phyloP scores from a whole-genome alignment of 1,140 invertebrate genomes.

The Oryctes rhinoceros region DNA sequence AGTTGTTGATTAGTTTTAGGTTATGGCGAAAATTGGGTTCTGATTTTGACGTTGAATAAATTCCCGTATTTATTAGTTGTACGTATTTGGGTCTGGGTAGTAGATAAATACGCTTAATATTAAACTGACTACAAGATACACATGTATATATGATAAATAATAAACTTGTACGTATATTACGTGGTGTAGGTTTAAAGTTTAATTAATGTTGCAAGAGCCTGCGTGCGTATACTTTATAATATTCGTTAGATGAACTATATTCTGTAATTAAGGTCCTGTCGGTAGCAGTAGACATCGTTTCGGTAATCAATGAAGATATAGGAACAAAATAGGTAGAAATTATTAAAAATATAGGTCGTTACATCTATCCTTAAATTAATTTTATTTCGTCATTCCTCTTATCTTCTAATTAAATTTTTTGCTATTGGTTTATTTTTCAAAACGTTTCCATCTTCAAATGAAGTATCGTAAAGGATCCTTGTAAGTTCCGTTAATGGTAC shows the following conservation, averaged over 20 bases:
- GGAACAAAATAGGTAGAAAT: too few species aligned
- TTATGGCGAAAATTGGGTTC: background rate
- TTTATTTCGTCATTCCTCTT: too few species aligned
- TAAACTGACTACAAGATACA: background rate
- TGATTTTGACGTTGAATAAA: background rate
- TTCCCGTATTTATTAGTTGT: background rate
- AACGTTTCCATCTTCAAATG: too few species aligned
- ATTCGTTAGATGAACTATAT: background rate
- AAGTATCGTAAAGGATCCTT: too few species aligned
- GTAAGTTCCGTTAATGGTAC: too few species aligned
- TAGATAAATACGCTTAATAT: background rate
- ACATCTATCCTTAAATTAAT: too few species aligned
- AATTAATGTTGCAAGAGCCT: background rate
- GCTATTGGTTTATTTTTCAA: too few species aligned
- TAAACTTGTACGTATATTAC: background rate
- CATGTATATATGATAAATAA: background rate
- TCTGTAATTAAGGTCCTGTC: background rate
- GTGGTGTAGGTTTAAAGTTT: background rate
- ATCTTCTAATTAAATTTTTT: too few species aligned
- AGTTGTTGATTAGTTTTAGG: constrained; percentile 14
- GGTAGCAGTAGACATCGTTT: background rate
- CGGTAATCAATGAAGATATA: background rate
- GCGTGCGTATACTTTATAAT: background rate
- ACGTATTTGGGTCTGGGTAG: background rate
- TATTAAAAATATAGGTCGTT: too few species aligned